Percentiles rank a stretch among this genome's conserved stretches.
Conservation (phyloP, 2,797 vertebrate genomes). For the Acanthopagrus latus region DNA sequence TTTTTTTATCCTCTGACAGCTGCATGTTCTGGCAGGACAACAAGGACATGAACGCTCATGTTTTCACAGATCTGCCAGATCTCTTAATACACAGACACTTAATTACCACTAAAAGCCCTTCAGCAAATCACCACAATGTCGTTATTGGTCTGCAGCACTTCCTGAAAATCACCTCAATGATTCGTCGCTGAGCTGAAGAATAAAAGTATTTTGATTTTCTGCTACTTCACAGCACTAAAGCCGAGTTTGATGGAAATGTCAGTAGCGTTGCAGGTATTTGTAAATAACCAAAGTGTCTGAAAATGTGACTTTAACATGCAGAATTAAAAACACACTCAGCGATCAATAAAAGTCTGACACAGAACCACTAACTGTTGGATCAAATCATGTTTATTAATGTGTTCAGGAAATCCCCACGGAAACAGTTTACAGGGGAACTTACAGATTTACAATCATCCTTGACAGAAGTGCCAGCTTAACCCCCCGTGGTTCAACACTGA, state of each 20-base stretch:
- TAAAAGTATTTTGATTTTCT: too few species aligned
- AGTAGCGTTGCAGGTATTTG: too few species aligned
- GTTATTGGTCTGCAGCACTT: neutral
- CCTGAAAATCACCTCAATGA: too few species aligned
- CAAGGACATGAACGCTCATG: neutral
- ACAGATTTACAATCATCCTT: slow-evolving; percentile 85
- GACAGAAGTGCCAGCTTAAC: slow-evolving; percentile 80
- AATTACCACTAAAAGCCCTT: neutral
- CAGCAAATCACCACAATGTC: neutral
- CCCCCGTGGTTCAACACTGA: slow-evolving; percentile 70
- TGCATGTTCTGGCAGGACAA: neutral
- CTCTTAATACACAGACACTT: neutral
- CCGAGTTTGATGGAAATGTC: too few species aligned
- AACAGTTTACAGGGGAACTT: slow-evolving; percentile 81
- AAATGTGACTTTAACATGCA: neutral
- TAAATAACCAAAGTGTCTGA: neutral
- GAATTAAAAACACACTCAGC: neutral
- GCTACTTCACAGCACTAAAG: too few species aligned
- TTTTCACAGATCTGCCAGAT: neutral
- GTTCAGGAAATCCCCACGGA: slow-evolving; percentile 84
- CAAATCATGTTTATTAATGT: slow-evolving; percentile 86
- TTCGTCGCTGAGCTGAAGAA: too few species aligned
- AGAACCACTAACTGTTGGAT: slow-evolving; percentile 64
- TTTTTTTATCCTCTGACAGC: neutral
- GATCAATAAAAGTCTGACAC: neutral